Evolutionary conservation across 2,113 vertebrate genomes (phyloP).

Genomic region (Gymnogyps californianus): DNA sequence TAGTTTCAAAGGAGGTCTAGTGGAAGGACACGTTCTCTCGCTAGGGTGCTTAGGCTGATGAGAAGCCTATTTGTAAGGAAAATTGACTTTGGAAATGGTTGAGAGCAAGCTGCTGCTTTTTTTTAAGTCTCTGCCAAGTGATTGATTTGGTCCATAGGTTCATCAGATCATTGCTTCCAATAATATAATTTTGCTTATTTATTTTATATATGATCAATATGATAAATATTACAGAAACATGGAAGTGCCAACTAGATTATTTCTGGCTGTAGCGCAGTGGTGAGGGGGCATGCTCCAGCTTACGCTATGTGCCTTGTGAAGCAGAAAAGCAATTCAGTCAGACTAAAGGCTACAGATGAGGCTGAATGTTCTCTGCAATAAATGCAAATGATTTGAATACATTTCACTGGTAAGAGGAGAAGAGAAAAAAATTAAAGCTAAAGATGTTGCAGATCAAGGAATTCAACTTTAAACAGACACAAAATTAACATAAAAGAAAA

Average conservation of each 20-base stretch:
- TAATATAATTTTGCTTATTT: conserved; percentile 71
- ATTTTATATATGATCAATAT: conserved; percentile 67
- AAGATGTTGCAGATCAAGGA: conserved; percentile 61
- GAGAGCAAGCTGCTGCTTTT: conserved; percentile 3
- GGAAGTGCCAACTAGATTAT: conserved; percentile 31
- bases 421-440: neutral
- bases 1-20: neutral
- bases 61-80: conserved; percentile 71
- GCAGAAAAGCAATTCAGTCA: conserved; percentile 80
- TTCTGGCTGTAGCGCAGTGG: neutral
- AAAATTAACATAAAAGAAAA: conserved; percentile 50
- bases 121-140: conserved; percentile 22
- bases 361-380: conserved; percentile 66
- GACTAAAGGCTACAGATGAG: conserved; percentile 74
- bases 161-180: conserved; percentile 68
- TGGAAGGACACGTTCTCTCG: neutral
- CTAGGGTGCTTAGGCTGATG: conserved; percentile 18
- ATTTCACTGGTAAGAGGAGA: conserved; percentile 22
- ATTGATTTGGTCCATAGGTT: conserved; percentile 62
- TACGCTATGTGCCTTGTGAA: conserved; percentile 63
- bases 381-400: conserved; percentile 77
- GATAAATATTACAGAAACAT: conserved; percentile 48
- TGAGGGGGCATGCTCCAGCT: neutral
- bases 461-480: conserved; percentile 43
- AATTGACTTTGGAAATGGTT: conserved; percentile 63